phyloP scores from a whole-genome alignment of 1,140 invertebrate genomes.

The Lordiphosa mommai region DNA sequence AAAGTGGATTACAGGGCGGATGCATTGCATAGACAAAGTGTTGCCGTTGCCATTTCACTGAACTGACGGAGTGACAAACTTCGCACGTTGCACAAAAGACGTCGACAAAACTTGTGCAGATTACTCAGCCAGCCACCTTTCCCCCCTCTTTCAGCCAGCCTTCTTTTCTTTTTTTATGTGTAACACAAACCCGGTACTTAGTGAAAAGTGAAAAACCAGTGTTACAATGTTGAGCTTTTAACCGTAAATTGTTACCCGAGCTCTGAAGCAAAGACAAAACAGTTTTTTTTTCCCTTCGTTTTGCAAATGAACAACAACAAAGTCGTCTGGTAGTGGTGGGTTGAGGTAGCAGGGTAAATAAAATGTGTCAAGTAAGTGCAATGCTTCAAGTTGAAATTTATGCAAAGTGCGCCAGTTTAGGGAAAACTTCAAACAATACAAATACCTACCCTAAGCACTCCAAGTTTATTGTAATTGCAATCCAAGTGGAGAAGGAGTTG shows the following conservation, averaged over 20 bases:
- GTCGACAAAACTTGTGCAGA: constrained; percentile 55
- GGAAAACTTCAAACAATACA: not conserved
- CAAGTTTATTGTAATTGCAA: constrained; percentile 53
- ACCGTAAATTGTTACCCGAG: constrained; percentile 69
- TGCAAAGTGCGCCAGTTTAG: constrained; percentile 62
- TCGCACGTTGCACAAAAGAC: constrained; percentile 69
- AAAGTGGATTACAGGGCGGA: constrained; percentile 46
- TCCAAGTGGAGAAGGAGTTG: not conserved
- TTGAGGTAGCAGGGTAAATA: constrained; percentile 32
- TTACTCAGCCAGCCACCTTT: constrained; percentile 32
- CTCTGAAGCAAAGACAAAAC: constrained; percentile 53
- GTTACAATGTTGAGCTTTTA: constrained; percentile 73
- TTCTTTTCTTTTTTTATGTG: constrained; percentile 49
- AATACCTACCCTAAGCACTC: constrained; percentile 10
- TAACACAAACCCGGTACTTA: constrained; percentile 70
- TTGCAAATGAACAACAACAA: constrained; percentile 64
- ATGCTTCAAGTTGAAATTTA: constrained; percentile 70
- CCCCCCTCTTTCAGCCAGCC: not conserved
- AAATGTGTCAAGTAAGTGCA: constrained; percentile 73
- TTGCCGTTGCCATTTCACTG: constrained; percentile 45
- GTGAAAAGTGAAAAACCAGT: constrained; percentile 76
- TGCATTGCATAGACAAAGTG: constrained; percentile 48
- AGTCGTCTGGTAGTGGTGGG: constrained; percentile 3
- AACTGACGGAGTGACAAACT: constrained; percentile 68
- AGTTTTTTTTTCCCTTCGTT: constrained; percentile 20